Evolutionary conservation across 2,113 vertebrate genomes (phyloP), one percentile per base, ranked within the genome.

Genomic region (Craseonycteris thonglongyai): DNA sequence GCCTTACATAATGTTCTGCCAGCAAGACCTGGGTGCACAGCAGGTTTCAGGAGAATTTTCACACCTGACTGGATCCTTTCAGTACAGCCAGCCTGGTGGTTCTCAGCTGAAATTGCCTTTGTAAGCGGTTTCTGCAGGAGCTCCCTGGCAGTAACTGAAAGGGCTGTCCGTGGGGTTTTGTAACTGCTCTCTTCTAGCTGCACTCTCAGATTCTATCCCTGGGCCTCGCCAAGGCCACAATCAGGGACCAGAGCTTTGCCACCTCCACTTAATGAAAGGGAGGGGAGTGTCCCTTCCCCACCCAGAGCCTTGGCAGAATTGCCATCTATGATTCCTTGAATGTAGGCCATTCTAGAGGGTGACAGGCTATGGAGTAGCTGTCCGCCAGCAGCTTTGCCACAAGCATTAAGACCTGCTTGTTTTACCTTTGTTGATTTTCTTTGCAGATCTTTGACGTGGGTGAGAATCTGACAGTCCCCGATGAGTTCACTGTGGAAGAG

Each of bases 401-500:
- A 1, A 7, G 38, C 4, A 4, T 30, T 6, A 5, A 54, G 59
- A 21, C 45, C 72, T 80, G 35, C 18, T 14, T 9, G 3, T 16
- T n/a, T 66, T 35, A 78, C 45, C 78, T 66, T 65, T 58, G 51
- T 42, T 80, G 87, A 42, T 78, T 61, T 81, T 92, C 58, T 87
- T 93, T 96, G 38, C 97, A 99, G 99, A 99, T 99, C 97, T 99
- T 99, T 47, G 99, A 99, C 47, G 99, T 99, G 4, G 99, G 99
- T 3, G 99, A 99, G 97, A 99, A 99, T 95, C 97, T 99, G 97
- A 97, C 99, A 0, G 99, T 99, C 2, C 99, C 99, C 0, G 99
- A 99, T 91, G 99, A 99, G 96, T 99, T 99, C 98, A 99, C 99
- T 0, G 99, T 99, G 79, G 99, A 99, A 76, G 99, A 99, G 97